Conservation (phyloP, 2,888 invertebrate genomes). For the Standfussiana lucernea region DNA sequence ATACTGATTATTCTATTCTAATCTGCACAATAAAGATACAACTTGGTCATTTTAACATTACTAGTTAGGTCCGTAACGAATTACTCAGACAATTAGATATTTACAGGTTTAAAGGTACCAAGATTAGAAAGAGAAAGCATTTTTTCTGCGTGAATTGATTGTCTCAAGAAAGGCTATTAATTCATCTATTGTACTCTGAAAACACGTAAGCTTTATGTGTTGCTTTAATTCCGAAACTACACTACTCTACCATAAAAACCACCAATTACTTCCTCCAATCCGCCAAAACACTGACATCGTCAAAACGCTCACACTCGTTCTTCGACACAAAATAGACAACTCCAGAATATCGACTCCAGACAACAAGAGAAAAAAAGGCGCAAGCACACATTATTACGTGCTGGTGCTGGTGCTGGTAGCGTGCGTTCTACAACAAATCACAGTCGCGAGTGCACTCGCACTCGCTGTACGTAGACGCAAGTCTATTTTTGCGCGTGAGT, state of each 20-base stretch:
- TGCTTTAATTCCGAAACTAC: not conserved
- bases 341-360: not conserved
- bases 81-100: not conserved
- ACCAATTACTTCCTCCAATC: slow-evolving; percentile 5
- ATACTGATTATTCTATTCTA: slow-evolving; percentile 8
- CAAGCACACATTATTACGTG: not conserved
- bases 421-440: not conserved
- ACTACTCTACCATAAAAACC: slow-evolving; percentile 13
- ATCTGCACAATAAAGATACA: slow-evolving; percentile 15
- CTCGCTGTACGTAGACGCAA: not conserved
- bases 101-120: not conserved
- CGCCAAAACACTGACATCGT: slow-evolving; percentile 14
- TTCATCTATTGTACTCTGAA: not conserved
- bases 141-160: not conserved
- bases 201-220: not conserved
- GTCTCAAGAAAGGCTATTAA: not conserved
- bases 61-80: not conserved
- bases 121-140: not conserved
- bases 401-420: too few relatives aligned
- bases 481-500: not conserved
- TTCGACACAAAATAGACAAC: not conserved
- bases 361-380: not conserved
- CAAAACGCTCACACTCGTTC: slow-evolving; percentile 24
- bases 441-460: not conserved
- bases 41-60: not conserved